These are phyloP conservation scores for Hyperoplus lanceolatus DNA, from an alignment of 2,797 vertebrate species.

Conservation along the genomic window DNA sequence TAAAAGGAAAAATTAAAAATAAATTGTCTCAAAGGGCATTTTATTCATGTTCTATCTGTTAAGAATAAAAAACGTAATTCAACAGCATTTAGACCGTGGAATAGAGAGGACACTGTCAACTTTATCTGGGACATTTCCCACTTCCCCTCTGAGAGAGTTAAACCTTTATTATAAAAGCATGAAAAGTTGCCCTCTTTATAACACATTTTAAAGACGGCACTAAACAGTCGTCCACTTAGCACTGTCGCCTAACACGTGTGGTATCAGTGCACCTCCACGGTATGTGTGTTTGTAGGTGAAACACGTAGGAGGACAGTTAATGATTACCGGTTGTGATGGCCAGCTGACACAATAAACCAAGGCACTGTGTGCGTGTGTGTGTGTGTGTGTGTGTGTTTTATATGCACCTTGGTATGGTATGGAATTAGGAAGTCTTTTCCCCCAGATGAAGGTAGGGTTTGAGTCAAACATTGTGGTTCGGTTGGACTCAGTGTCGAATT, in stretches of 20 bases:
- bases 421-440: conserved; percentile 84
- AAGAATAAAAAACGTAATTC: background rate
- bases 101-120: background rate
- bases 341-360: background rate
- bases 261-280: background rate
- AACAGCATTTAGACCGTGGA: background rate
- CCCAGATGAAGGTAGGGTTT: conserved; percentile 89
- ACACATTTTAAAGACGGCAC: background rate
- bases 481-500: conserved; percentile 87
- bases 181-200: background rate
- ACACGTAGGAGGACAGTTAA: background rate
- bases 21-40: too few species aligned
- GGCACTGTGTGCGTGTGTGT: background rate
- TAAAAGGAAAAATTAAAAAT: background rate
- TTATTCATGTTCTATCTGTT: background rate
- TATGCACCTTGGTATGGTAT: conserved; percentile 59
- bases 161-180: background rate
- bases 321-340: background rate
- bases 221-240: background rate
- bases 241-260: background rate
- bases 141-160: background rate
- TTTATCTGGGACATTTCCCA: background rate
- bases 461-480: background rate
- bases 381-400: conserved; percentile 4
- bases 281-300: background rate